A percentile compares a stretch with the other conserved stretches of the same genome.
These are phyloP conservation scores for Hemibates koningsi DNA, from an alignment of 2,113 vertebrate genomes.

Conservation along the genomic window DNA sequence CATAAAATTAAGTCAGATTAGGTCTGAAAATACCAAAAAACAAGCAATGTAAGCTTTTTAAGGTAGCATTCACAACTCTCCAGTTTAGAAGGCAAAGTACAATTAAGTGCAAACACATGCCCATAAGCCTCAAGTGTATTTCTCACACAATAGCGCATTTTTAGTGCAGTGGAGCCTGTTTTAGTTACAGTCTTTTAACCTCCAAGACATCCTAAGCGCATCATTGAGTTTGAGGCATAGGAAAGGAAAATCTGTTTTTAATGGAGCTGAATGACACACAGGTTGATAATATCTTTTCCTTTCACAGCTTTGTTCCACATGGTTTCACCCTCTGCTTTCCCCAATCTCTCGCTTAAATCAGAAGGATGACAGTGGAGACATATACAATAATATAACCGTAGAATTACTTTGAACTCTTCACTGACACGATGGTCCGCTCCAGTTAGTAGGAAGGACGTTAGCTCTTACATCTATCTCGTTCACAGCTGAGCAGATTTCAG, in stretches of 20 bases:
- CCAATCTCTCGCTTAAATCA: background rate
- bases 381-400: background rate
- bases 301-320: constrained; percentile 17
- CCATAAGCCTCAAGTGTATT: background rate
- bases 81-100: background rate
- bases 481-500: background rate
- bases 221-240: background rate
- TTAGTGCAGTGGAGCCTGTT: background rate
- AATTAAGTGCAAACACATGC: background rate
- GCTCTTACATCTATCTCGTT: background rate
- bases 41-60: background rate
- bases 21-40: background rate
- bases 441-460: background rate
- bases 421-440: background rate
- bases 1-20: background rate
- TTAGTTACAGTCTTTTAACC: constrained; percentile 7
- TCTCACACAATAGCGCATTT: background rate
- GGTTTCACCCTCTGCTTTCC: background rate
- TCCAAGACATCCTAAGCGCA: background rate
- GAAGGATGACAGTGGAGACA: background rate
- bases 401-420: background rate
- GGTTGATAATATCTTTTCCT: constrained; percentile 14
- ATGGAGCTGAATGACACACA: constrained; percentile 13
- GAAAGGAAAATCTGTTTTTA: constrained; percentile 3
- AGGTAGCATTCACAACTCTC: background rate